A percentile compares a stretch with the other conserved stretches of the same genome.
Evolutionary conservation across 2,888 invertebrate species (phyloP).

Genomic region (Campaea margaritaria): DNA sequence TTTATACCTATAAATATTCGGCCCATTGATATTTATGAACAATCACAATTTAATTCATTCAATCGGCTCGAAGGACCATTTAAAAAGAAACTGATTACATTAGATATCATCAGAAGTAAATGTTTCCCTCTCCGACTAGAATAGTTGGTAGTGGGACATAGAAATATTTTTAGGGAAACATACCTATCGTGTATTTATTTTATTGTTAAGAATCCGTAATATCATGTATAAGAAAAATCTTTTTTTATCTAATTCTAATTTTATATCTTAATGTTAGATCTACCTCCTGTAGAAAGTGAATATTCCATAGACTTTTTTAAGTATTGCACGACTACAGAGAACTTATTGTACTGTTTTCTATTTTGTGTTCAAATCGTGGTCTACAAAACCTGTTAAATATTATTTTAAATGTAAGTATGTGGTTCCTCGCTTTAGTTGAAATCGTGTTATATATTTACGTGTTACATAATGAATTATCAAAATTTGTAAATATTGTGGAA

Average conservation of each 20-base stretch:
- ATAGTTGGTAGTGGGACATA: slow-evolving; percentile 7
- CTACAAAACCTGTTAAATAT: background rate
- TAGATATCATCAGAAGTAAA: background rate
- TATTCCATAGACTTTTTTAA: slow-evolving; percentile 21
- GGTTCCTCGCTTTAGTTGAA: slow-evolving; percentile 1
- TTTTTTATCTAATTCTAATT: slow-evolving; percentile 18
- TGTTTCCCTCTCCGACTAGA: background rate
- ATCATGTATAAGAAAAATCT: slow-evolving; percentile 8
- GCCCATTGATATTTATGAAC: background rate
- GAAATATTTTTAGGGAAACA: slow-evolving; percentile 33
- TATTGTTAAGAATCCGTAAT: slow-evolving; percentile 39
- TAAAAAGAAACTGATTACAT: background rate
- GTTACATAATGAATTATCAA: no score
- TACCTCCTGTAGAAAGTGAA: slow-evolving; percentile 22
- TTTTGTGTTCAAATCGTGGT: slow-evolving; percentile 7
- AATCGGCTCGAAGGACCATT: slow-evolving; percentile 9
- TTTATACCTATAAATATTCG: no score
- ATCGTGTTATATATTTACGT: slow-evolving; percentile 14
- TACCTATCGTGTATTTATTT: slow-evolving; percentile 46
- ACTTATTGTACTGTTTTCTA: no score
- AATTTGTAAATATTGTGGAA: slow-evolving; percentile 46
- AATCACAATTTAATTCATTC: background rate
- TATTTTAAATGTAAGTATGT: slow-evolving; percentile 1
- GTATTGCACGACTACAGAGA: no score
- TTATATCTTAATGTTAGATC: slow-evolving; percentile 11